A percentile compares a stretch with the other conserved stretches of the same genome.
These are phyloP conservation scores for Aleiodes leptofemur DNA, from an alignment of 2,888 invertebrate genomes.

Conservation along the genomic window DNA sequence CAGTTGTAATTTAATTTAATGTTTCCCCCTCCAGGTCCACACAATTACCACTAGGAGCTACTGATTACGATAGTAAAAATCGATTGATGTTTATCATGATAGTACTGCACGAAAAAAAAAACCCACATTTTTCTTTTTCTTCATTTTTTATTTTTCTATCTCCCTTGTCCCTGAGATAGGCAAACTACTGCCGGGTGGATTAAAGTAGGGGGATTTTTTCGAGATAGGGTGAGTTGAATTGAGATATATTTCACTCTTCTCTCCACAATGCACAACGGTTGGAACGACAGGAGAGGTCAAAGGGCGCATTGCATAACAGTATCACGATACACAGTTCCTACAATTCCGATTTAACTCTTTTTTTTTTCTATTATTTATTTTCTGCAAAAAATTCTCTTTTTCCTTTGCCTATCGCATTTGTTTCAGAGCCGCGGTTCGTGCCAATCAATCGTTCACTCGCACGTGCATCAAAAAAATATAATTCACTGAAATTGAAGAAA, in stretches of 20 bases:
- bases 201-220: constrained; percentile 19
- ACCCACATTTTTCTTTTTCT: neutral
- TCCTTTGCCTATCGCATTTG: too few species aligned
- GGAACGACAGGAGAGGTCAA: constrained; percentile 39
- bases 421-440: neutral
- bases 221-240: neutral
- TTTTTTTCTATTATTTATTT: neutral
- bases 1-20: neutral
- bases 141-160: constrained; percentile 2
- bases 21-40: neutral
- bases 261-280: neutral
- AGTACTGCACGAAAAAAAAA: neutral
- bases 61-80: neutral
- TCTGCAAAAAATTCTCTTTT: too few species aligned
- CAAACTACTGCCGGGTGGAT: constrained; percentile 35
- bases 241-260: constrained; percentile 8
- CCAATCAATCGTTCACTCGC: constrained; percentile 6
- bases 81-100: constrained; percentile 32
- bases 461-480: neutral
- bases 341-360: neutral
- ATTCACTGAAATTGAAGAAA: too few species aligned
- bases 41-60: constrained; percentile 15
- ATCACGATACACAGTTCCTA: neutral
- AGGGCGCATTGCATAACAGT: constrained; percentile 39
- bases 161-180: constrained; percentile 24